Conservation (phyloP, 2,888 invertebrate species). For the Nysson spinosus region DNA sequence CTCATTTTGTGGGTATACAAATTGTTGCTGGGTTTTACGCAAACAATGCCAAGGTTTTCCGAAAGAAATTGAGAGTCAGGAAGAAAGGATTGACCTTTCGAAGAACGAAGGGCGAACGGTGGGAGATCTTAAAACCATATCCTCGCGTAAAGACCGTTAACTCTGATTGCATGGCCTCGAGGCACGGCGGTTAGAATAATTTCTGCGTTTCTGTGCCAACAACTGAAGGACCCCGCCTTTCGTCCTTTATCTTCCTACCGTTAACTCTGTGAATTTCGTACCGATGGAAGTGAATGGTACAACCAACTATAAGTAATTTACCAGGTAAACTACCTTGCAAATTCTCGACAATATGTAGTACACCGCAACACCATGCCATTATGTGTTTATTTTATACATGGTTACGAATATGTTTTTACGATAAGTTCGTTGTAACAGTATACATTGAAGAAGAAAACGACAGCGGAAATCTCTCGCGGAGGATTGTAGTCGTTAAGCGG, state of each 20-base stretch:
- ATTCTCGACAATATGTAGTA: not conserved
- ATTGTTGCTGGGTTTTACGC: too few species aligned
- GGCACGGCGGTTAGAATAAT: slow-evolving; percentile 56
- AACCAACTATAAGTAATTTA: slow-evolving; percentile 31
- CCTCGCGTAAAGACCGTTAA: slow-evolving; percentile 62
- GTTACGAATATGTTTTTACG: too few species aligned
- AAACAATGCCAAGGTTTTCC: too few species aligned
- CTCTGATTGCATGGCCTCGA: slow-evolving; percentile 50
- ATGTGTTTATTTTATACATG: too few species aligned
- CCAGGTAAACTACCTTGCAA: slow-evolving; percentile 15
- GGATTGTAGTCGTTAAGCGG: too few species aligned
- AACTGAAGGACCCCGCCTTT: slow-evolving; percentile 41
- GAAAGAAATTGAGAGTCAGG: too few species aligned
- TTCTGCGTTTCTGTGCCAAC: slow-evolving; percentile 56
- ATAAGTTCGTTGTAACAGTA: too few species aligned
- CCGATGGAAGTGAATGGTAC: slow-evolving; percentile 27
- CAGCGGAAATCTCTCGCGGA: too few species aligned
- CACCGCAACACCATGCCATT: not conserved
- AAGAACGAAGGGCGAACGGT: slow-evolving; percentile 40
- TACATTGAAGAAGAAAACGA: too few species aligned
- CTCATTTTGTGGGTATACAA: too few species aligned
- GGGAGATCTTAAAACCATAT: slow-evolving; percentile 47
- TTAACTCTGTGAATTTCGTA: slow-evolving; percentile 36
- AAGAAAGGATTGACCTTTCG: slow-evolving; percentile 49
- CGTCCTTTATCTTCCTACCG: slow-evolving; percentile 44